phyloP scores from a whole-genome alignment of 2,888 invertebrate genomes.

The Hydraecia micacea region DNA sequence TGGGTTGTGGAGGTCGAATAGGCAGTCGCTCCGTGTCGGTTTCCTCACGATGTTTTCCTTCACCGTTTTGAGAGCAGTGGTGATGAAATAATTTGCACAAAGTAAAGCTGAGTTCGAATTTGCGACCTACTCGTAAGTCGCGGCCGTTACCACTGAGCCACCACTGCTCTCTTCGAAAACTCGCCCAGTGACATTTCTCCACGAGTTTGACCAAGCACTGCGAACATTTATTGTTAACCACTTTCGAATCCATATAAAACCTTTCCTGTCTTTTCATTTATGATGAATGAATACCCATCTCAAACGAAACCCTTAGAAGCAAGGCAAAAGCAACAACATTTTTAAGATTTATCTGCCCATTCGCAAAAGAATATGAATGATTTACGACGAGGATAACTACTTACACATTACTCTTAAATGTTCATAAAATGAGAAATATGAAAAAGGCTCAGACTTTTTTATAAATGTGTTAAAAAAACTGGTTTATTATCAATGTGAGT shows the following conservation, averaged over 20 bases:
- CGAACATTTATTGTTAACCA: not conserved
- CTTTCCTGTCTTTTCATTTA: constrained; percentile 18
- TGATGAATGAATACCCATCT: constrained; percentile 41
- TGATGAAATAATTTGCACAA: not conserved
- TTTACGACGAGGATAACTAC: constrained; percentile 45
- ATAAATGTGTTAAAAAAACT: not conserved
- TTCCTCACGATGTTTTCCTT: too few relatives aligned
- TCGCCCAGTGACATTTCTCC: not conserved
- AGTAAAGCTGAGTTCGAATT: too few relatives aligned
- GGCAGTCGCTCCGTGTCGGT: too few relatives aligned
- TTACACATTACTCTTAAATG: constrained; percentile 25
- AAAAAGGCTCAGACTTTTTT: not conserved
- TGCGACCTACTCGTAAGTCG: too few relatives aligned
- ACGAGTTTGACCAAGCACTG: not conserved
- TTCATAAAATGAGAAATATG: constrained; percentile 1
- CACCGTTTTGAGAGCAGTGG: not conserved
- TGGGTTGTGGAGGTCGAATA: too few relatives aligned
- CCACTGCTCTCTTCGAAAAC: not conserved
- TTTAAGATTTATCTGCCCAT: constrained; percentile 28
- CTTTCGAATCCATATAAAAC: constrained; percentile 14
- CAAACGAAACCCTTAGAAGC: constrained; percentile 1
- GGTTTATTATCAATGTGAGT: not conserved
- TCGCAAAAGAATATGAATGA: constrained; percentile 31
- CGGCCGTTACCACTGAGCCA: not conserved
- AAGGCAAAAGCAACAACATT: constrained; percentile 12